phyloP scores from a whole-genome alignment of 2,113 vertebrate species.

The Hyaena hyaena region DNA sequence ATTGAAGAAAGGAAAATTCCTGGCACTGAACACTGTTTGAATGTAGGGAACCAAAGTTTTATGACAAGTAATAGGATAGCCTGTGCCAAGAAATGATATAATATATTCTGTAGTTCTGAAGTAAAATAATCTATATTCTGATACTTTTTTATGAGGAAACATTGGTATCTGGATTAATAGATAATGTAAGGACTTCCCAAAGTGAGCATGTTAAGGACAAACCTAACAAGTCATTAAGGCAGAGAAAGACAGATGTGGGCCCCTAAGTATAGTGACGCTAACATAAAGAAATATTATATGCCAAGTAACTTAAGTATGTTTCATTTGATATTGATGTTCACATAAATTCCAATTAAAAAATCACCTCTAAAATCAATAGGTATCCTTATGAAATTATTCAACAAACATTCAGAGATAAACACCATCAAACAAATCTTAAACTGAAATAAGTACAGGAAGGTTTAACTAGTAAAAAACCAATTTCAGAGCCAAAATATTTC shows the following conservation, averaged over 20 bases:
- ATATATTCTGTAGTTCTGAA: not conserved
- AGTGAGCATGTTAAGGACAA: not conserved
- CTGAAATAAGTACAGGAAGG: too few relatives aligned
- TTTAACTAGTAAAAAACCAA: too few relatives aligned
- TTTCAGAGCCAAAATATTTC: too few relatives aligned
- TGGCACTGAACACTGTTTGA: not conserved
- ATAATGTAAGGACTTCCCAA: not conserved
- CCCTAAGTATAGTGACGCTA: not conserved
- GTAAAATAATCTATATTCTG: not conserved
- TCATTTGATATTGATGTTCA: too few relatives aligned
- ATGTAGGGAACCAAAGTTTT: not conserved
- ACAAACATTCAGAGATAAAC: too few relatives aligned
- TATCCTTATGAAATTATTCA: too few relatives aligned
- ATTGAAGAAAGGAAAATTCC: not conserved
- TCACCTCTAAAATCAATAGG: too few relatives aligned
- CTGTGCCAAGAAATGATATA: not conserved
- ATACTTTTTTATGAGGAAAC: not conserved
- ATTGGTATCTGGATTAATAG: not conserved
- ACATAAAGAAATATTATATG: not conserved
- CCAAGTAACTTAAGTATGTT: too few relatives aligned
- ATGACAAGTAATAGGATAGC: not conserved
- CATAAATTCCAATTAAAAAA: too few relatives aligned
- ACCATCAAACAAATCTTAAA: too few relatives aligned
- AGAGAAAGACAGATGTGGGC: not conserved
- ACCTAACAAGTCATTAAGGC: not conserved